Evolutionary conservation across 2,113 vertebrate species (phyloP).

Genomic region (Chinchilla lanigera): DNA sequence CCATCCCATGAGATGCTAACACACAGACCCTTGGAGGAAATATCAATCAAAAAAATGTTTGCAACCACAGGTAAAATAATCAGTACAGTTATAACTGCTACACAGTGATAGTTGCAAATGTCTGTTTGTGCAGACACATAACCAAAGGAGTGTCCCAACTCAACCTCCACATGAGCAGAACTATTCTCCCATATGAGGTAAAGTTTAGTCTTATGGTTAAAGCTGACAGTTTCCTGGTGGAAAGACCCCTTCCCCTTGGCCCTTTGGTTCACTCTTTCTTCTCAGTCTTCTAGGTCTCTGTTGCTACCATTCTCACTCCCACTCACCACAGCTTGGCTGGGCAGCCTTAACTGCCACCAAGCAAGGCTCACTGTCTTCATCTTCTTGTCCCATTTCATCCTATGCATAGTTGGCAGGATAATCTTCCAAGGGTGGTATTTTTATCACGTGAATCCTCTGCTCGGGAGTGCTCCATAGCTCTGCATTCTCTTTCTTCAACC

Average conservation of each 20-base stretch:
- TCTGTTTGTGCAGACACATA: fast-evolving
- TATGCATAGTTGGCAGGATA: background rate
- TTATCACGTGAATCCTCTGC: background rate
- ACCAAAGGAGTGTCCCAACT: background rate
- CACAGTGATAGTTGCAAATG: fast-evolving
- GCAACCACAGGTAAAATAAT: background rate
- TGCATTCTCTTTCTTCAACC: background rate
- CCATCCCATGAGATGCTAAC: background rate
- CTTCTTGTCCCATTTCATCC: background rate
- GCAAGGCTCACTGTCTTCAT: background rate
- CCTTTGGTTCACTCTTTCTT: background rate
- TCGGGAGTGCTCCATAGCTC: background rate
- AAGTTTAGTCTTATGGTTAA: background rate
- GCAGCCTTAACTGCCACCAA: background rate
- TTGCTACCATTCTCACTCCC: background rate
- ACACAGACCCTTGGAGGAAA: background rate
- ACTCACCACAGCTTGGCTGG: background rate
- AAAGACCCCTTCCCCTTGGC: background rate
- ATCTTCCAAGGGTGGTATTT: background rate
- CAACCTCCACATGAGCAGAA: background rate
- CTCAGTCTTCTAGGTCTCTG: background rate
- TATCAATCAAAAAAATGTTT: background rate
- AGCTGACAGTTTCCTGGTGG: fast-evolving
- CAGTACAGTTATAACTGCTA: fast-evolving
- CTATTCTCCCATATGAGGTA: fast-evolving